Conservation (phyloP, 30 jellyfish, hydroid and myxozoan species). For the Aurelia aurita complex sp. Pacific region DNA sequence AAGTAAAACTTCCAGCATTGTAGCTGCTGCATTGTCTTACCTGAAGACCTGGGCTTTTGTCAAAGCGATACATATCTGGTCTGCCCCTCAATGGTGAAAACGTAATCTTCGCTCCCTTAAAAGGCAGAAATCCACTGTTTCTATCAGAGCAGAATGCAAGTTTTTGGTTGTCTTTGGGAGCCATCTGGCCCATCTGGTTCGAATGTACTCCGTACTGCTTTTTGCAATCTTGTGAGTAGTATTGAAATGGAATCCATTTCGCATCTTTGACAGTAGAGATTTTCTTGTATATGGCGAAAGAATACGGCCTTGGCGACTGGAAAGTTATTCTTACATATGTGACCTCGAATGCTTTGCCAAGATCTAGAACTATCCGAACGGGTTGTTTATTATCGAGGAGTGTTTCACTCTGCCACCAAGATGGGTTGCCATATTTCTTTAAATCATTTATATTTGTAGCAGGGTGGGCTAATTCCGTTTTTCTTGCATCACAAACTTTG, state of each 20-base stretch:
- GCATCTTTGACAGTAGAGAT: slow-evolving; percentile 65
- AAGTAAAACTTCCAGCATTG: too few species aligned
- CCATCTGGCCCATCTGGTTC: slow-evolving; percentile 67
- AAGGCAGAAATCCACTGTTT: slow-evolving; percentile 29
- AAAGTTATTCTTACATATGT: slow-evolving; percentile 87
- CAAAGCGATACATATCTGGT: too few species aligned
- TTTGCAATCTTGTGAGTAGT: slow-evolving; percentile 74
- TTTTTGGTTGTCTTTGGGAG: slow-evolving; percentile 77
- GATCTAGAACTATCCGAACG: slow-evolving; percentile 77
- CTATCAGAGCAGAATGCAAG: slow-evolving; percentile 89
- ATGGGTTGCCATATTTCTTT: slow-evolving; percentile 29
- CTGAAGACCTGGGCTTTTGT: too few species aligned
- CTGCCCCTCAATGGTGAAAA: too few species aligned
- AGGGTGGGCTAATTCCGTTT: slow-evolving; percentile 72
- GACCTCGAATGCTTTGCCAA: slow-evolving; percentile 85
- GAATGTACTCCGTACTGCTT: slow-evolving; percentile 74
- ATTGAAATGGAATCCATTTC: slow-evolving; percentile 93
- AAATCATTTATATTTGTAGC: slow-evolving; percentile 76
- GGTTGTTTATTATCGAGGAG: slow-evolving; percentile 75
- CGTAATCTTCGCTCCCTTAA: too few species aligned
- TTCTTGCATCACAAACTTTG: slow-evolving; percentile 71
- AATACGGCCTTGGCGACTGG: slow-evolving; percentile 88
- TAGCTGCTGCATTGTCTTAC: too few species aligned
- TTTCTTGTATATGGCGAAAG: slow-evolving; percentile 85
- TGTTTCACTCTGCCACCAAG: slow-evolving; percentile 99